Evolutionary conservation across 2,797 vertebrate genomes (phyloP), one percentile per base, ranked within the genome.

Genomic region (Phalloptychus januarius): DNA sequence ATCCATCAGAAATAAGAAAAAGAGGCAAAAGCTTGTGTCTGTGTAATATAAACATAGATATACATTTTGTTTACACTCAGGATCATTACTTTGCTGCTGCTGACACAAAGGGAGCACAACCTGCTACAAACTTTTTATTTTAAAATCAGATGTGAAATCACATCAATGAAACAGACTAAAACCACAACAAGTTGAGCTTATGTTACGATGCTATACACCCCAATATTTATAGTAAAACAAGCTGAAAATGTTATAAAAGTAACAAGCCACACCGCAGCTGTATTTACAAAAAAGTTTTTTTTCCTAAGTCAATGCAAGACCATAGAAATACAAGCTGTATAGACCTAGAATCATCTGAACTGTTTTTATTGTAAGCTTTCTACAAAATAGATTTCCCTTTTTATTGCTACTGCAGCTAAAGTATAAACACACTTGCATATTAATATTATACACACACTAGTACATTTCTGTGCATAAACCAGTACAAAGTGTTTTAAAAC

Each of bases 311-410:
- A 70, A 77, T 54, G 78, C 50, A 72, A 33, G 46, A 77, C 33
- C 71, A 72, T 71, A 75, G 63, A 52, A 70, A 56, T 44, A 79
- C 77, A 81, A 83, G 79, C 71, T 74, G 78, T 77, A 85, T 78
- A 86, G 61, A 83, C 20, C 38, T 33, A 23, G 63, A 90, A 87
- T 91, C 81, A 89, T 50, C 76, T 7, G 12, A 80, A 77, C 83
- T 77, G 85, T 36, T 40, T 83, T 88, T 73, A 76, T 54, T 81
- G 80, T 80, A 38, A 78, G 73, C 86, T 25, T 48, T 44, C 91
- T 91, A 93, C 79, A 87, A 87, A 89, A 86, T 61, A 72, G 80
- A 71, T 83, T 84, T 86, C 93, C 92, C 94, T 94, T 94, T 93
- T 93, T 28, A 87, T 89, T 78, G 71, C 88, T 91, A 91, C 84